A percentile compares a stretch with the other conserved stretches of the same genome.
phyloP scores from a whole-genome alignment of 2,888 invertebrate genomes.

The Sabatieria punctata region DNA sequence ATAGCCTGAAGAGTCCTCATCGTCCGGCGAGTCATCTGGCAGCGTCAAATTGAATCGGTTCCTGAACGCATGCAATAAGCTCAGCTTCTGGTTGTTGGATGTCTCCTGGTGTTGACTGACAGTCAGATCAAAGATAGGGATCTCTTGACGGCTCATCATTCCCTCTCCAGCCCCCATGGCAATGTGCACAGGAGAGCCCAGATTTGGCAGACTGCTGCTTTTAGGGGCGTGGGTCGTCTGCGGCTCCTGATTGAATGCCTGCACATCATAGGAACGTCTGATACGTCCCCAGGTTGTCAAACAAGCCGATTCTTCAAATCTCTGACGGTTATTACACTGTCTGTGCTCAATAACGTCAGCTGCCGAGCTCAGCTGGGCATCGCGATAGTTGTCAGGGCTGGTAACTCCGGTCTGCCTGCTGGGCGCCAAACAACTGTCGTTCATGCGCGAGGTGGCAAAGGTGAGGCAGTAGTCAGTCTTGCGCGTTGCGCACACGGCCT shows the following conservation, averaged over 20 bases:
- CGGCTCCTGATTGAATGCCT: too few species aligned
- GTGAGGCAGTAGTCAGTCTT: conserved; percentile 29
- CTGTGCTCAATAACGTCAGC: not conserved
- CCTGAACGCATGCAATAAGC: too few species aligned
- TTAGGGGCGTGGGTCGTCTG: conserved; percentile 10
- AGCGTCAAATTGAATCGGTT: not conserved
- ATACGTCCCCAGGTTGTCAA: conserved; percentile 32
- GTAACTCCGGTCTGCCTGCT: not conserved
- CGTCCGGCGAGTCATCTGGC: not conserved
- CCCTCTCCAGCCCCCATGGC: conserved; percentile 3
- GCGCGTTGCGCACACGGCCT: conserved; percentile 15
- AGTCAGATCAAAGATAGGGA: conserved; percentile 2
- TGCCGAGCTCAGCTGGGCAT: not conserved
- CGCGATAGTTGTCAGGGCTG: not conserved
- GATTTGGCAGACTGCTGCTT: conserved; percentile 15
- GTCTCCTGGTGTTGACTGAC: too few species aligned
- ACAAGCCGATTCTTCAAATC: not conserved
- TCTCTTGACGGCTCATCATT: not conserved
- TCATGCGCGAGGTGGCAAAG: conserved; percentile 12
- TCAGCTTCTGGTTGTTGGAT: not conserved
- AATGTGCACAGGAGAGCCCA: conserved; percentile 1
- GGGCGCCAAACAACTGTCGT: conserved; percentile 1
- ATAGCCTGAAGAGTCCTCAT: not conserved
- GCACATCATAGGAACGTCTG: conserved; percentile 14
- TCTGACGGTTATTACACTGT: not conserved